These are phyloP conservation scores for Sorex fumeus DNA, from an alignment of 2,113 vertebrate genomes.

Conservation along the genomic window DNA sequence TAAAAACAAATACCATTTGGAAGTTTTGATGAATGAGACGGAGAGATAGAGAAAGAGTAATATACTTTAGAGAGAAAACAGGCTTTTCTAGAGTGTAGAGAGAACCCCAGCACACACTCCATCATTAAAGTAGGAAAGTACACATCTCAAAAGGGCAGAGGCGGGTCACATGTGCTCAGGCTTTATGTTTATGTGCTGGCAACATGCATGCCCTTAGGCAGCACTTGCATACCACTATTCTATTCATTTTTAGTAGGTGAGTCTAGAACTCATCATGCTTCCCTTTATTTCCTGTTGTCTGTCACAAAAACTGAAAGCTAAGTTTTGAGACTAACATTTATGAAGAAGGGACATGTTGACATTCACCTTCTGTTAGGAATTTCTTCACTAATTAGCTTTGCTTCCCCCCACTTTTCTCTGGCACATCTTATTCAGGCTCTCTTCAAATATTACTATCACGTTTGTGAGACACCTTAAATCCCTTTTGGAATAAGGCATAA, in stretches of 20 bases:
- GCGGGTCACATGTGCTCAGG: too few relatives aligned
- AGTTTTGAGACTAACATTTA: constrained; percentile 45
- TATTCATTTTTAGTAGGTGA: background rate
- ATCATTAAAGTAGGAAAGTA: too few relatives aligned
- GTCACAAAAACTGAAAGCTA: constrained; percentile 47
- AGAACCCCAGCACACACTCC: too few relatives aligned
- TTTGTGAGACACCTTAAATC: constrained; percentile 64
- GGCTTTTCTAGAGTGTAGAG: too few relatives aligned
- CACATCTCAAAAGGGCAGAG: too few relatives aligned
- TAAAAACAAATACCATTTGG: too few relatives aligned
- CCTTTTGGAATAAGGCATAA: constrained; percentile 55
- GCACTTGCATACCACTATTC: too few relatives aligned
- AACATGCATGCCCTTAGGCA: too few relatives aligned
- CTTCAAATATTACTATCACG: constrained; percentile 25
- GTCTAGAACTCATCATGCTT: constrained; percentile 40
- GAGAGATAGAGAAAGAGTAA: too few relatives aligned
- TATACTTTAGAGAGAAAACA: too few relatives aligned
- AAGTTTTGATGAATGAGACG: too few relatives aligned
- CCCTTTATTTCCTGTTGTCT: constrained; percentile 28
- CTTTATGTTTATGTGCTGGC: too few relatives aligned
- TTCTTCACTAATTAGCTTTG: constrained; percentile 40
- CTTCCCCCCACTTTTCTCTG: constrained; percentile 39
- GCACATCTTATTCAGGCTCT: constrained; percentile 58
- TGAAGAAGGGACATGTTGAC: constrained; percentile 10
- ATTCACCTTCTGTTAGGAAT: constrained; percentile 2